Evolutionary conservation across 1,140 invertebrate genomes (phyloP).

Genomic region (Parasteatoda tepidariorum): DNA sequence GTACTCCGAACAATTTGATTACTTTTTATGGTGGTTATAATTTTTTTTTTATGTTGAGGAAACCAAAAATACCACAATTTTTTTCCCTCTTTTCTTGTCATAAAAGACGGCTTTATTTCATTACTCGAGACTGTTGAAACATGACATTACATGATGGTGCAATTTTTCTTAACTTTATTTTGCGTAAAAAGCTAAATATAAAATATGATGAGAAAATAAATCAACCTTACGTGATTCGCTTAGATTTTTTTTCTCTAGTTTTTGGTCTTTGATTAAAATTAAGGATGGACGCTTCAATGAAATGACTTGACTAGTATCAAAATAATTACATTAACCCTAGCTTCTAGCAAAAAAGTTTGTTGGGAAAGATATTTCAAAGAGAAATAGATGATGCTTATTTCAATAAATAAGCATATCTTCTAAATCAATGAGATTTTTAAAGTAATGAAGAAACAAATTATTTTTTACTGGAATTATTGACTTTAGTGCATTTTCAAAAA

Average conservation of each 20-base stretch:
- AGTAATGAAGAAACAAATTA: too few relatives aligned
- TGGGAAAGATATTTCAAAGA: too few relatives aligned
- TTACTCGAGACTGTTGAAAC: constrained; percentile 29
- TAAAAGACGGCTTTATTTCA: constrained; percentile 35
- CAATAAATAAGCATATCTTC: too few relatives aligned
- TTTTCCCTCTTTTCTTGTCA: constrained; percentile 1
- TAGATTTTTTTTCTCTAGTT: neutral
- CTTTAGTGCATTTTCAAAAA: too few relatives aligned
- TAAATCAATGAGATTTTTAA: too few relatives aligned
- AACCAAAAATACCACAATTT: neutral
- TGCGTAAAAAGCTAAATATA: neutral
- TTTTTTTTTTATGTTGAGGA: constrained; percentile 14
- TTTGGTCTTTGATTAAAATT: neutral
- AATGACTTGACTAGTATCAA: neutral
- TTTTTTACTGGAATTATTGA: too few relatives aligned
- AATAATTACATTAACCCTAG: neutral
- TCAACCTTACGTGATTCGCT: neutral
- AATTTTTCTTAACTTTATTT: neutral
- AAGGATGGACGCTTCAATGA: neutral
- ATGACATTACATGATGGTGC: constrained; percentile 32
- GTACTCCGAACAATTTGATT: constrained; percentile 47
- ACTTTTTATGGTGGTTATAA: constrained; percentile 27
- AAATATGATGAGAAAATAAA: neutral
- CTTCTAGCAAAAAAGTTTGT: neutral
- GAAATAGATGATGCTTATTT: too few relatives aligned